phyloP scores from a whole-genome alignment of 1,140 invertebrate genomes.

The Sarcophaga bullata region DNA sequence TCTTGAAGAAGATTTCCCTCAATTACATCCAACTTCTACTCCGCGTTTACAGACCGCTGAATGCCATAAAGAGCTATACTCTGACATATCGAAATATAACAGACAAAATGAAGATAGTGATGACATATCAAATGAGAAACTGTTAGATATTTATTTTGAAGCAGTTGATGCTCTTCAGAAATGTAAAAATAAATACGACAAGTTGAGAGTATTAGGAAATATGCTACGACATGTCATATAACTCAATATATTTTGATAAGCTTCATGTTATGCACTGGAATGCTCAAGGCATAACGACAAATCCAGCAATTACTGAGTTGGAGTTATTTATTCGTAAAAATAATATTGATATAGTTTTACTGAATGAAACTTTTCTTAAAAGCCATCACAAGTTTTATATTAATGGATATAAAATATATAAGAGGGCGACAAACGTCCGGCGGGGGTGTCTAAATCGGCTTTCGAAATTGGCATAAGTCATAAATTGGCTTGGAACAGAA shows the following conservation, averaged over 20 bases:
- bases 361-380: slow-evolving; percentile 31
- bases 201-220: no score
- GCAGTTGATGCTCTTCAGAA: slow-evolving; percentile 8
- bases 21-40: no score
- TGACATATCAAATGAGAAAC: no score
- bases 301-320: background rate
- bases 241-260: background rate
- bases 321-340: background rate
- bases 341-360: slow-evolving; percentile 19
- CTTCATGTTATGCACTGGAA: slow-evolving; percentile 26
- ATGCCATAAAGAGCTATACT: no score
- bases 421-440: background rate
- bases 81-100: no score
- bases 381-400: slow-evolving; percentile 4
- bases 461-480: background rate
- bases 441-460: background rate
- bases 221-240: no score
- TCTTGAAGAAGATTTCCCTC: no score
- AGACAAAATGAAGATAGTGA: no score
- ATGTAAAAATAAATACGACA: slow-evolving; percentile 9
- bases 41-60: no score
- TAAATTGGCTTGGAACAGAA: no score
- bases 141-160: slow-evolving; percentile 17
- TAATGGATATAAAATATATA: no score
- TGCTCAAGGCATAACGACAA: slow-evolving; percentile 29